Conservation (phyloP, 1,140 invertebrate species). For the Octopus sinensis region DNA sequence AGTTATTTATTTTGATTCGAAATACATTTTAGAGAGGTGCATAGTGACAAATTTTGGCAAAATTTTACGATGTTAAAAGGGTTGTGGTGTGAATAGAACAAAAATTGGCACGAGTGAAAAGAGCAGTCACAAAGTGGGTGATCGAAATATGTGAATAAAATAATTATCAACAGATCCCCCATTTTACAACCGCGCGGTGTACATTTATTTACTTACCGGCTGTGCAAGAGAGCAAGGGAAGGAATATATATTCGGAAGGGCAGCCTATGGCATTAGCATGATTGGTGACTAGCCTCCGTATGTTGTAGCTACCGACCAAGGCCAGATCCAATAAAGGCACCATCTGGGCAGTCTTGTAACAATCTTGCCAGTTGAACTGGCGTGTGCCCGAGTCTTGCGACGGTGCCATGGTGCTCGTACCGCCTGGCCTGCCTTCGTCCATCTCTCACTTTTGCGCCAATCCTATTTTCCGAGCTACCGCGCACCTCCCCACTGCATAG, state of each 20-base stretch:
- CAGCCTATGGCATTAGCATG: slow-evolving; percentile 27
- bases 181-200: not conserved
- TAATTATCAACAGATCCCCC: not conserved
- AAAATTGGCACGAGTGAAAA: not conserved
- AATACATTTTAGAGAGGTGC: no score
- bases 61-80: no score
- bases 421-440: not conserved
- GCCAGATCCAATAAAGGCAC: slow-evolving; percentile 25
- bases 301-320: slow-evolving; percentile 18
- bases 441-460: not conserved
- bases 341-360: slow-evolving; percentile 30
- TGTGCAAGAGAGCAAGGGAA: slow-evolving; percentile 24
- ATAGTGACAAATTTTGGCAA: no score
- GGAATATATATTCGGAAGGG: slow-evolving; percentile 26
- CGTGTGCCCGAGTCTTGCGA: not conserved
- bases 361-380: slow-evolving; percentile 22
- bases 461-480: no score
- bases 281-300: slow-evolving; percentile 24
- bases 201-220: slow-evolving; percentile 16
- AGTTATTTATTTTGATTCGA: no score
- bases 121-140: not conserved
- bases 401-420: not conserved
- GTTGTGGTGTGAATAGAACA: no score
- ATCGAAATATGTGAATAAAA: not conserved
- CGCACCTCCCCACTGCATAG: no score